Base-by-base conservation (phyloP, 2,113 vertebrate genomes). In the Leptocoma aspasia region DNA sequence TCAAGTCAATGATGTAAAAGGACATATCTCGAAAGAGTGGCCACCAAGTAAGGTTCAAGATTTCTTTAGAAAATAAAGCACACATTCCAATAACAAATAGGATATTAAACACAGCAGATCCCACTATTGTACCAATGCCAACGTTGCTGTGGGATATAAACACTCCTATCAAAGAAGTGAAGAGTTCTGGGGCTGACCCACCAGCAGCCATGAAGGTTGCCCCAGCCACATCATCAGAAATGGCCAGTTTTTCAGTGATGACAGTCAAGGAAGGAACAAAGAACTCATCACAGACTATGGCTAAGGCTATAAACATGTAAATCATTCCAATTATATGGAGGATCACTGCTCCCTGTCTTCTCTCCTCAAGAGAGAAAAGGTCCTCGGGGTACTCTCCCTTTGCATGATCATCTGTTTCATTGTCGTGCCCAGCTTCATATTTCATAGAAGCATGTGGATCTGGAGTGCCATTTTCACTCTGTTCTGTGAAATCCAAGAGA, bases 41-140 rank as follows among this genome's bases (percentile, higher is more conserved):
- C 99, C 99, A 99, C 99, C 99, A 99, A 2, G 99, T 99, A 57
- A 99, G 97, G 97, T 99, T 99, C 92, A 99, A 98, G 95, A 99
- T 99, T 97, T 99, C 99, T 97, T 98, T 99, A 87, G 99, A 99
- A 98, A 99, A 99, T 85, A 99, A 98, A 95, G 99, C 99, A 81
- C 99, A 99, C 99, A 99, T 99, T 92, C 99, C 99, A 77, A 99
- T 99, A 92, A 99, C 99, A 41, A 99, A 99, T 71, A 99, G 98
- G 97, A 99, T 99, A 96, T 99, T 99, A 98, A 99, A 99, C 86
- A 99, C 99, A 0, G 99, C 99, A 10, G 99, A 99, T 92, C 99
- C 99, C 90, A 99, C 99, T 22, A 99, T 99, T 45, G 99, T 99
- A 65, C 99, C 99, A 83, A 99, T 99, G 97, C 99, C 99, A 23